Evolutionary conservation across 2,797 vertebrate species (phyloP), one percentile per base, ranked within the genome.

Genomic region (Etheostoma nigrum): DNA sequence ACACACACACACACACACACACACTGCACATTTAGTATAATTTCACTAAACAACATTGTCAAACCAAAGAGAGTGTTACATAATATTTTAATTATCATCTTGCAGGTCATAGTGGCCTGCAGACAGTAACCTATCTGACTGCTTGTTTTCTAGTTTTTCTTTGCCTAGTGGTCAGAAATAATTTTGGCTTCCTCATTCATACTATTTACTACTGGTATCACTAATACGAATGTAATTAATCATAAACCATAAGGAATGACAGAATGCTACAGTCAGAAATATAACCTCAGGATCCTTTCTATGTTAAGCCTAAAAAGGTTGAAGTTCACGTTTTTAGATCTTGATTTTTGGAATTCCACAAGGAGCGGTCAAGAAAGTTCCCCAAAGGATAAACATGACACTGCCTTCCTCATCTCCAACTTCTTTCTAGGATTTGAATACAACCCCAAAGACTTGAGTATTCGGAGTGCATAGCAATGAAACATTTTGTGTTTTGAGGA

Each of bases 401-500:
- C 59, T 68, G 21, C 48, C 30, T 14, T 19, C 61, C 60, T 72
- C 47, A 58, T 27, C 30, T 64, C 44, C 14, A 59, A n/a, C 30
- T 47, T 27, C 57, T 59, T 68, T 55, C 78, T 30, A 48, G 60
- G 44, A 25, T 70, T 65, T 57, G 42, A 78, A 67, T 49, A 52
- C 67, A 77, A 67, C 19, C 52, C 47, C 51, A 67, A 76, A 81
- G 40, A 60, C 74, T 79, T 83, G 45, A 68, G 66, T 76, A 88
- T 88, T 87, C 70, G 76, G 18, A 67, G 70, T 23, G 61, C 73
- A 55, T 66, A 21, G 74, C 74, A 79, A 63, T 71, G 73, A 81
- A 88, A 79, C 77, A 78, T 80, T 89, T 81, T 73, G 83, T 86
- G 83, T 87, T 74, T 73, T 82, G 83, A 92, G 84, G 70, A 67